Conservation (phyloP, 2,113 vertebrate genomes). For the Oplegnathus fasciatus region DNA sequence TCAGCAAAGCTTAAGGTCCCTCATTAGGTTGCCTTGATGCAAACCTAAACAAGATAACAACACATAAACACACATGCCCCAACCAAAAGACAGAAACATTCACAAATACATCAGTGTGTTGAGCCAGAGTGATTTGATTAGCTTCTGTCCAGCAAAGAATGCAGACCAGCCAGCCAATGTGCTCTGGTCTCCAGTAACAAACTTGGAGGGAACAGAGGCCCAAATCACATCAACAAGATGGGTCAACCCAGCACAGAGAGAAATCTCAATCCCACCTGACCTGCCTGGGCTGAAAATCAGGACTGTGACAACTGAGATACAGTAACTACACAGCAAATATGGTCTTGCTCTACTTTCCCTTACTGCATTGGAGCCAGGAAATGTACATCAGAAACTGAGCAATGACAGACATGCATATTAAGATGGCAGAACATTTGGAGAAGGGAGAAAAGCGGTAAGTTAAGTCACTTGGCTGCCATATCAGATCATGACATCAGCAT, state of each 20-base stretch:
- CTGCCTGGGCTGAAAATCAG: not conserved
- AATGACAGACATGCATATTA: not conserved
- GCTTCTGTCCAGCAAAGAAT: slow-evolving; percentile 26
- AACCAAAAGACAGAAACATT: not conserved
- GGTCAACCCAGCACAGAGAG: not conserved
- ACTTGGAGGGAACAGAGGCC: not conserved
- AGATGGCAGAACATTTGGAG: not conserved
- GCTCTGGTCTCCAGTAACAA: slow-evolving; percentile 15
- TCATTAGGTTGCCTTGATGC: not conserved
- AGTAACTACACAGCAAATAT: not conserved
- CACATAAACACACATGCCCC: not conserved
- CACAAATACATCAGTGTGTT: slow-evolving; percentile 10
- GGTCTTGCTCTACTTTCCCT: not conserved
- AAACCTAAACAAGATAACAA: not conserved
- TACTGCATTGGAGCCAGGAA: not conserved
- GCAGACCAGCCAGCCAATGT: slow-evolving; percentile 1
- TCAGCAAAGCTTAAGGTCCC: not conserved
- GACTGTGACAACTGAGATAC: not conserved
- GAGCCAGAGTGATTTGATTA: slow-evolving; percentile 43
- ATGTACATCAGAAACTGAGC: slow-evolving; percentile 22
- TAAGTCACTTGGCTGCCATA: not conserved
- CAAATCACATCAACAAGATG: slow-evolving; percentile 24
- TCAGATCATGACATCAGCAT: slow-evolving; percentile 23
- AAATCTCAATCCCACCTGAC: not conserved
- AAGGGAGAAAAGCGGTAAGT: not conserved